Evolutionary conservation across 1,140 invertebrate genomes (phyloP), one percentile per base, ranked within the genome.

Genomic region (Pteromalus puparum): DNA sequence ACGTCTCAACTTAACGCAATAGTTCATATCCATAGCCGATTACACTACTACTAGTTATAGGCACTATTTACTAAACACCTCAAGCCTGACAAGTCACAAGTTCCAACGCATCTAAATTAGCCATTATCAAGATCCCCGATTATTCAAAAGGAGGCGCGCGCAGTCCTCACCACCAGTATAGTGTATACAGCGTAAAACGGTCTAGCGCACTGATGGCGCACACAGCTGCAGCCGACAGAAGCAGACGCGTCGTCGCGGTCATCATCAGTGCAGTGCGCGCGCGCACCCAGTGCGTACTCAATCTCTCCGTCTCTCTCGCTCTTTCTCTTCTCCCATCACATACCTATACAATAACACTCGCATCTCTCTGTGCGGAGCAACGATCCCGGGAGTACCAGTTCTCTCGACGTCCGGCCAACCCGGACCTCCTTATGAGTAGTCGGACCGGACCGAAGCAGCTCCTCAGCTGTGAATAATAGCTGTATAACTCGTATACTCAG

Each of bases 181-280:
- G 30, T 34, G 30, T 34, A 34, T 34, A 0, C 30, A 34, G 30
- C 6, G 30, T 34, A 4, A 34, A 34, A 34, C 3, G 30, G 30
- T 34, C 30, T 34, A 34, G 6, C 30, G 30, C 30, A 34, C 30
- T 5, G n/a, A n/a, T n/a, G n/a, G n/a, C n/a, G n/a, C n/a, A n/a
- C n/a, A n/a, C n/a, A n/a, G n/a, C n/a, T n/a, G n/a, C n/a, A n/a
- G n/a, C n/a, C n/a, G n/a, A n/a, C n/a, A n/a, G n/a, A n/a, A n/a
- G n/a, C n/a, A 15, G 67, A 12, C 24, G 0, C 67, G 67, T 12
- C 67, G 24, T 15, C 67, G 72, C 72, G 21, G 72, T 74, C n/a
- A n/a, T n/a, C n/a, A n/a, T n/a, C 72, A 74, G 72, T 42, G 72
- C 34, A 38, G 34, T 75, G 73, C 73, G 73, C 73, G 73, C 38